Conservation (phyloP, 2,888 invertebrate species). For the Halictus ligatus region DNA sequence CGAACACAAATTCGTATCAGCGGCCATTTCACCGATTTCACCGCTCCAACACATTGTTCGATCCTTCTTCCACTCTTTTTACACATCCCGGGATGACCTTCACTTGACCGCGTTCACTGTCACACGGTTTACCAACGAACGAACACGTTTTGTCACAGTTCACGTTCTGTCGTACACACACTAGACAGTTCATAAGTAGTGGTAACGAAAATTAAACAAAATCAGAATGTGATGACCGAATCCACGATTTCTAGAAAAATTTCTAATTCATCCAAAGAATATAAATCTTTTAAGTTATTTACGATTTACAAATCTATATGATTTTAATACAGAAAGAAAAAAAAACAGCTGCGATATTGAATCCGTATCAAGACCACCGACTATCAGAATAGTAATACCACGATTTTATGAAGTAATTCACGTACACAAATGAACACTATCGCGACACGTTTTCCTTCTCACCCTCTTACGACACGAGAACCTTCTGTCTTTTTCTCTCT, state of each 20-base stretch:
- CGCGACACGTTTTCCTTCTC: constrained; percentile 31
- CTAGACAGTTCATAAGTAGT: constrained; percentile 29
- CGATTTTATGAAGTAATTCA: constrained; percentile 41
- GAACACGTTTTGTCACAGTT: constrained; percentile 35
- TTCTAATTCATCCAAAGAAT: neutral
- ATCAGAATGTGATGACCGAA: neutral
- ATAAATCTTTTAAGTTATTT: neutral
- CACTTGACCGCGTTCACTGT: constrained; percentile 57
- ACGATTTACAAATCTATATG: no score
- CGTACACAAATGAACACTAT: constrained; percentile 29
- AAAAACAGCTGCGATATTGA: neutral
- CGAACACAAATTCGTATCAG: neutral
- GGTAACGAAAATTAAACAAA: neutral
- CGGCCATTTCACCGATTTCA: neutral
- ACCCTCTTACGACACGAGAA: constrained; percentile 20
- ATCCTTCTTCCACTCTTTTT: neutral
- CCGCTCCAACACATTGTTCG: neutral
- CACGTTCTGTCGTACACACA: neutral
- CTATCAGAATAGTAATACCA: constrained; percentile 5
- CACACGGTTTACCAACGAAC: constrained; percentile 27
- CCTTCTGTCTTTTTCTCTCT: neutral
- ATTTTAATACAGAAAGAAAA: neutral
- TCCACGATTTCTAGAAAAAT: neutral
- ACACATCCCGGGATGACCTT: neutral
- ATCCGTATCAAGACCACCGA: neutral